A percentile compares a stretch with the other conserved stretches of the same genome.
These are phyloP conservation scores for Pachycephala philippinensis DNA, from an alignment of 2,113 vertebrate species.

Conservation along the genomic window DNA sequence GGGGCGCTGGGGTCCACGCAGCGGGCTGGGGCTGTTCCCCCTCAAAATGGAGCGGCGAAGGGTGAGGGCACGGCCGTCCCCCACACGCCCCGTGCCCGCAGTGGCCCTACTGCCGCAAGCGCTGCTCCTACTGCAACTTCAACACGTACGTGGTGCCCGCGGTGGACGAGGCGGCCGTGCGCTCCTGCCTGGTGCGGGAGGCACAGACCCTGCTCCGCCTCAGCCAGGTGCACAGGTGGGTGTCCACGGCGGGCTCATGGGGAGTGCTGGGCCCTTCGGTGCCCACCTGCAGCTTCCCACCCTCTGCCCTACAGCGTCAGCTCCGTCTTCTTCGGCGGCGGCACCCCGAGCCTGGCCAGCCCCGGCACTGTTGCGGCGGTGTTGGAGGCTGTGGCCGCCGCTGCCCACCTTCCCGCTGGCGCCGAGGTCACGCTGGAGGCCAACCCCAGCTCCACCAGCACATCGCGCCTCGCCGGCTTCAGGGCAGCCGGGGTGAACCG, in stretches of 20 bases:
- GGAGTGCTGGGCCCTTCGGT: fast-evolving
- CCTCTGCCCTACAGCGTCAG: slow-evolving; percentile 73
- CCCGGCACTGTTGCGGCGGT: slow-evolving; percentile 76
- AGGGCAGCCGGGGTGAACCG: slow-evolving; percentile 82
- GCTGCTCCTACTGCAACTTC: slow-evolving; percentile 92
- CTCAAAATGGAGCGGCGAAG: fast-evolving
- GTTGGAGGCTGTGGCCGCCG: slow-evolving; percentile 74
- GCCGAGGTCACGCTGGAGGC: slow-evolving; percentile 87
- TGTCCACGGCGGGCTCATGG: fast-evolving
- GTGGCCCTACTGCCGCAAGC: slow-evolving; percentile 94
- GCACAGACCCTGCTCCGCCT: slow-evolving; percentile 76
- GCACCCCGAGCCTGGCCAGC: slow-evolving; percentile 88
- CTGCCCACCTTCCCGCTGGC: slow-evolving; percentile 44
- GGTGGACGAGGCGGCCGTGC: slow-evolving; percentile 72
- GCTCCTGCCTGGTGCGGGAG: slow-evolving; percentile 80
- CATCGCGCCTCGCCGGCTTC: slow-evolving; percentile 72
- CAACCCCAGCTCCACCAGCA: slow-evolving; percentile 80
- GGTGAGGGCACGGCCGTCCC: fast-evolving
- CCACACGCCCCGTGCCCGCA: neutral
- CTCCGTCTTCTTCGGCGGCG: slow-evolving; percentile 91
- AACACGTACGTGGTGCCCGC: slow-evolving; percentile 85
- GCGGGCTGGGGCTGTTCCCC: neutral
- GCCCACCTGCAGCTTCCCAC: neutral
- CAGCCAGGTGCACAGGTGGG: slow-evolving; percentile 81
- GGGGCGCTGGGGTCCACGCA: fast-evolving